Conservation (phyloP, 2,888 invertebrate species). For the Escarpia spicata region DNA sequence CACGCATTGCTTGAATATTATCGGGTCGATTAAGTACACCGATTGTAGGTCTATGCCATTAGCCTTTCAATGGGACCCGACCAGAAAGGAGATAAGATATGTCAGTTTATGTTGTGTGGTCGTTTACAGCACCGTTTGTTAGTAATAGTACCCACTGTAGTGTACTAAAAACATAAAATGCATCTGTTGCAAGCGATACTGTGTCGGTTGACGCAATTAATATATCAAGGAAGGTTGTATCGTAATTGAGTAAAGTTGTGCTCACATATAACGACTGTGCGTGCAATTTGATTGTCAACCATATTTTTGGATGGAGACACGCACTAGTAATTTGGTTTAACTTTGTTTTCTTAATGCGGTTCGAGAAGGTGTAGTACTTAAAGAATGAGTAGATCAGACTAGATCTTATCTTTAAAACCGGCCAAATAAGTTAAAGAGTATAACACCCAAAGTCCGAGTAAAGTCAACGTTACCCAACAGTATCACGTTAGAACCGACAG, state of each 20-base stretch:
- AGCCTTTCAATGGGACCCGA: background rate
- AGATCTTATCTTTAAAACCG: no score
- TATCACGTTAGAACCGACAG: no score
- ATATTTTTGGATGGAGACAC: no score
- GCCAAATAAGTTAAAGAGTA: no score
- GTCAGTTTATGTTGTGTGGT: background rate
- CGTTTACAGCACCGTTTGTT: conserved; percentile 10
- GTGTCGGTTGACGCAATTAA: background rate
- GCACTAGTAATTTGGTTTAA: no score
- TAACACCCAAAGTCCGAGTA: no score
- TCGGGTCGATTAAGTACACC: background rate
- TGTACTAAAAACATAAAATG: background rate
- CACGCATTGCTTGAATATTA: background rate
- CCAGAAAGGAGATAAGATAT: background rate
- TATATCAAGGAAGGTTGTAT: background rate
- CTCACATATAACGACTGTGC: background rate
- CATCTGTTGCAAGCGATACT: background rate
- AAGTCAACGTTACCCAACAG: no score
- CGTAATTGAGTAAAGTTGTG: background rate
- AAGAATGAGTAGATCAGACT: no score
- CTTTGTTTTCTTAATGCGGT: no score
- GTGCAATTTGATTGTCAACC: no score
- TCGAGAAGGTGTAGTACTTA: no score
- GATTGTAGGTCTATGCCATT: background rate
- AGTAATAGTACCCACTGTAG: background rate